Base-by-base conservation (phyloP, 2,113 vertebrate genomes). In the Agelaius phoeniceus region DNA sequence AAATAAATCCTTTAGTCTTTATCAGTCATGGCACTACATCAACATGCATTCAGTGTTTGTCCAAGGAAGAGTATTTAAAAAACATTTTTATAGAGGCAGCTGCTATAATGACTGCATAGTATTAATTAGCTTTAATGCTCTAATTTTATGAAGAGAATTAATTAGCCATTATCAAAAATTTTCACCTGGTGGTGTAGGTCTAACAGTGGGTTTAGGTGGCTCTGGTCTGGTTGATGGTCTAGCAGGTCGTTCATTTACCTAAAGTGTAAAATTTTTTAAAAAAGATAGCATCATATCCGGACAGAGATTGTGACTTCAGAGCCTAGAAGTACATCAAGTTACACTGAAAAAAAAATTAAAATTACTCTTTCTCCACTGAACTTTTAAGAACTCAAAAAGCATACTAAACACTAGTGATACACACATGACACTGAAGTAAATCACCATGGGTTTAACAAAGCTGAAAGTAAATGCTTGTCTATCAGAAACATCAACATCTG, bases 221-320 rank as follows among this genome's bases (percentile, higher is more conserved):
- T 94, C 95, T 24, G 97, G 96, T 93, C 97, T 97, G 0, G 67
- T 74, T 5, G 62, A 67, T 31, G 96, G 94, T 83, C 96, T 97
- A 59, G 94, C 74, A 87, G 97, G 95, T 65, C 93, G 74, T 18
- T 97, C 97, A 83, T 89, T 97, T 67, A 93, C 90, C 98, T 98
- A 79, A 41, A 93, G 83, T 4, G 24, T 17, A 95, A 7, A 95
- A 10, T 6, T 52, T 72, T 63, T 63, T 54, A 9, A 20, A 49
- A 35, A 57, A 86, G 6, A 3, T 37, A 63, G 10, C 15, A 75
- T 80, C 16, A 67, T 6, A 61, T 26, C 24, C 74, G 30, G 31
- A 84, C 30, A 7, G 11, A 69, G 44, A 82, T 15, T 68, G 23
- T 62, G 58, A 43, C 15, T 88, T 85, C 51, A 58, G 20, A 86